phyloP scores from a whole-genome alignment of 2,797 vertebrate species.

The Cryptoblepharus egeriae region DNA sequence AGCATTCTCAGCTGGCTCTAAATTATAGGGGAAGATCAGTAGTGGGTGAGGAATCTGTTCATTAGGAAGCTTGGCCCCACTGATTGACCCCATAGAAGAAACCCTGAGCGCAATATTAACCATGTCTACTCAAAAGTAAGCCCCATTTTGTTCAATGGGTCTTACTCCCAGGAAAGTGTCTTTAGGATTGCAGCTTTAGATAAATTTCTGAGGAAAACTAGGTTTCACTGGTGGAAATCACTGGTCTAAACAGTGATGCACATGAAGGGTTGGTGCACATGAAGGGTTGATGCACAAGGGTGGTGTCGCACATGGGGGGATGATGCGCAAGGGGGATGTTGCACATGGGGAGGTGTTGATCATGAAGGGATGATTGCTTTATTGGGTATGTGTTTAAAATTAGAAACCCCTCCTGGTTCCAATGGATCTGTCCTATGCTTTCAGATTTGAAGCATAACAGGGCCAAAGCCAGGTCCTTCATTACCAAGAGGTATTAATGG shows the following conservation, averaged over 20 bases:
- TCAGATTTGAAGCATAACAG: not conserved
- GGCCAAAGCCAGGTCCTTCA: not conserved
- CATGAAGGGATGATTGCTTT: not conserved
- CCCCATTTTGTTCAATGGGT: too few species aligned
- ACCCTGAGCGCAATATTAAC: too few species aligned
- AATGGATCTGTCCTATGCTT: not conserved
- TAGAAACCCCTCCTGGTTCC: constrained; percentile 12
- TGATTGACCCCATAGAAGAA: not conserved
- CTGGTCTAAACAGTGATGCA: too few species aligned
- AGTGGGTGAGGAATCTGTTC: not conserved
- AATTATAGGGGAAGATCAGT: not conserved
- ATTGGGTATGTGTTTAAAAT: constrained; percentile 2
- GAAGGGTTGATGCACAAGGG: too few species aligned
- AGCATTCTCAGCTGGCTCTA: not conserved
- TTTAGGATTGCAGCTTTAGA: too few species aligned
- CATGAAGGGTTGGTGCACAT: too few species aligned
- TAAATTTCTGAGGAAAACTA: not conserved
- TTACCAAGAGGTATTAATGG: not conserved
- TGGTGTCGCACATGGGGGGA: too few species aligned
- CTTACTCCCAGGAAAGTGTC: too few species aligned
- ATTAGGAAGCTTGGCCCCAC: not conserved
- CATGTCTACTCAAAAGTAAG: too few species aligned
- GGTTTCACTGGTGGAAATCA: not conserved
- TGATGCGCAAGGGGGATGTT: too few species aligned
- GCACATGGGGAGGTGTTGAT: too few species aligned